phyloP scores from a whole-genome alignment of 2,888 invertebrate genomes.

The Plemyria rubiginata region DNA sequence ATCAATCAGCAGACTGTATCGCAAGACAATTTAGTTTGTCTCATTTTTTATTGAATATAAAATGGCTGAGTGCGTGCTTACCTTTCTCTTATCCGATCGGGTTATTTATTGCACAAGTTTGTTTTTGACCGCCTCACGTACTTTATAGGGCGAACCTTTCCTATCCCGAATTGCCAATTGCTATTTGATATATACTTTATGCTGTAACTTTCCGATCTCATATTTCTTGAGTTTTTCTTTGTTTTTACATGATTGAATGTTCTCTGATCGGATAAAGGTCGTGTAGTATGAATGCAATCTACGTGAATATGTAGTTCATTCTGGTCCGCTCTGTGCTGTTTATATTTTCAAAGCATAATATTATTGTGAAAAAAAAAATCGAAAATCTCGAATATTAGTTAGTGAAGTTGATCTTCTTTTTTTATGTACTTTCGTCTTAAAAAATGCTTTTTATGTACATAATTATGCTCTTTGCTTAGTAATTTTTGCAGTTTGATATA shows the following conservation, averaged over 20 bases:
- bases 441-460: no score
- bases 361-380: no score
- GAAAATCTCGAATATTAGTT: no score
- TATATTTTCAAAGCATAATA: no score
- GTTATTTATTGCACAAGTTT: slow-evolving; percentile 84
- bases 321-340: slow-evolving; percentile 24
- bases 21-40: slow-evolving; percentile 76
- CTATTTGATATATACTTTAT: slow-evolving; percentile 81
- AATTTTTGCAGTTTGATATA: no score
- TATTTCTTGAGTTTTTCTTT: slow-evolving; percentile 67
- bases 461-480: no score
- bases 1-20: slow-evolving; percentile 67
- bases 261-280: slow-evolving; percentile 40
- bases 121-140: slow-evolving; percentile 84
- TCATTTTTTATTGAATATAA: slow-evolving; percentile 83
- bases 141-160: slow-evolving; percentile 82
- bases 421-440: no score
- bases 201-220: slow-evolving; percentile 75
- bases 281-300: slow-evolving; percentile 42
- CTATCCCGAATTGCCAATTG: slow-evolving; percentile 82
- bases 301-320: slow-evolving; percentile 25
- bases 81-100: slow-evolving; percentile 81
- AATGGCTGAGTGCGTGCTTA: slow-evolving; percentile 76
- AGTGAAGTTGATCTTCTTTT: no score
- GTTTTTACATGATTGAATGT: slow-evolving; percentile 56